Base-by-base conservation (phyloP, 2,797 vertebrate genomes). In the Phrynocephalus vlangalii region DNA sequence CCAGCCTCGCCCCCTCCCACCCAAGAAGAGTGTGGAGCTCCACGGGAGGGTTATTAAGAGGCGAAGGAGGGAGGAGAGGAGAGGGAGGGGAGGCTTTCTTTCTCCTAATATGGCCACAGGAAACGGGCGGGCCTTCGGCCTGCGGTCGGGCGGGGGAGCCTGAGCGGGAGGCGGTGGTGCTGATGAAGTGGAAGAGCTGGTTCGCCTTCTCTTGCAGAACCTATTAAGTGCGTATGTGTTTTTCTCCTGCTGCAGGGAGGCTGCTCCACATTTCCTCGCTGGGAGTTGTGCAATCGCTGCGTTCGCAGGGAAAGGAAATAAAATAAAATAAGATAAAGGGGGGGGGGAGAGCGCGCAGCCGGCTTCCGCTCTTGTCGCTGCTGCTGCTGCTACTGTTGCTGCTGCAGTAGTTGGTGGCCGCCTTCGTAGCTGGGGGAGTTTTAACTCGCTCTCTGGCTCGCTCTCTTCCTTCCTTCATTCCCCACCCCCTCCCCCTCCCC, bases 251-350 rank as follows among this genome's bases (percentile, higher is more conserved):
- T 78, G 79, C 87, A 82, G 82, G 91, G 91, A 28, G 63, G 73
- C 80, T 71, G 85, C 92, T 87, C 84, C 94, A 86, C 82, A 87
- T 92, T 92, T 89, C 90, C 48, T 90, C 86, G 88, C 94, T 83
- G 86, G 87, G 90, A 91, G 92, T 96, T 96, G 96, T 96, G 95
- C 95, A 96, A 96, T 91, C 93, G 91, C 94, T 92, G 86, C 92
- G 92, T 88, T 84, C 93, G 87, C 94, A 9, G 90, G 88, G 90
- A 87, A 86, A 89, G 89, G 87, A 87, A 15, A 44, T 44, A 44
- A 44, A 44, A 44, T 44, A 44, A 44, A 44, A 44, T 44, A 44
- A 44, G 5, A 44, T 44, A 52, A 20, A 11, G 72, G 11, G 20
- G 5, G 4, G 2, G 24, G 4, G 3, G 10, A 1, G 28, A 1